phyloP scores from a whole-genome alignment of 2,797 vertebrate genomes.

The Ibycter americanus region DNA sequence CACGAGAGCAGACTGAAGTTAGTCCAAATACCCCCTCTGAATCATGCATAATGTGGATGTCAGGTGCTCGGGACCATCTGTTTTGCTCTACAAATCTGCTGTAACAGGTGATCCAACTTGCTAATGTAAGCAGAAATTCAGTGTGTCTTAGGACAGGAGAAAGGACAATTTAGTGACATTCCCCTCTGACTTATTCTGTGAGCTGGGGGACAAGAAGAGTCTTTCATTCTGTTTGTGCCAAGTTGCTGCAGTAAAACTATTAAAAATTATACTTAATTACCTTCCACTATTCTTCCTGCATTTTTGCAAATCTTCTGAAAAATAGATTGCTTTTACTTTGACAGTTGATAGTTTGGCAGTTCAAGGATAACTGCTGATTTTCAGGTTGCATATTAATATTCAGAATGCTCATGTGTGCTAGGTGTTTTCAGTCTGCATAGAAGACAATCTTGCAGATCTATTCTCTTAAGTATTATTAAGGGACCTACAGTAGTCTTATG shows the following conservation, averaged over 20 bases:
- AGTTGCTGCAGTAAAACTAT: not conserved
- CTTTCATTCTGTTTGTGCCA: not conserved
- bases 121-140: not conserved
- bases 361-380: not conserved
- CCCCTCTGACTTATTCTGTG: not conserved
- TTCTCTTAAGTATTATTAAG: not conserved
- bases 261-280: not conserved
- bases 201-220: not conserved
- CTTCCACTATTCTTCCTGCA: not conserved
- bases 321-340: not conserved
- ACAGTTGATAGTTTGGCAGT: not conserved
- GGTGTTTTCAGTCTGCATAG: not conserved
- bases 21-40: not conserved
- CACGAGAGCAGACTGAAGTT: not conserved
- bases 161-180: not conserved
- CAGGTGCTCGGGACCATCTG: slow-evolving; percentile 16
- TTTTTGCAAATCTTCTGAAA: not conserved
- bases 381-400: not conserved
- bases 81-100: slow-evolving; percentile 2
- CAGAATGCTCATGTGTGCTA: not conserved
- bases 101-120: slow-evolving; percentile 9
- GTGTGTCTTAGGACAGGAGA: not conserved
- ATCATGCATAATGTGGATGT: not conserved
- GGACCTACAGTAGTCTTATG: not conserved
- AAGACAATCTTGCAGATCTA: not conserved